A percentile compares a stretch with the other conserved stretches of the same genome.
Conservation (phyloP, 2,113 vertebrate species). For the Ploceus nigricollis region DNA sequence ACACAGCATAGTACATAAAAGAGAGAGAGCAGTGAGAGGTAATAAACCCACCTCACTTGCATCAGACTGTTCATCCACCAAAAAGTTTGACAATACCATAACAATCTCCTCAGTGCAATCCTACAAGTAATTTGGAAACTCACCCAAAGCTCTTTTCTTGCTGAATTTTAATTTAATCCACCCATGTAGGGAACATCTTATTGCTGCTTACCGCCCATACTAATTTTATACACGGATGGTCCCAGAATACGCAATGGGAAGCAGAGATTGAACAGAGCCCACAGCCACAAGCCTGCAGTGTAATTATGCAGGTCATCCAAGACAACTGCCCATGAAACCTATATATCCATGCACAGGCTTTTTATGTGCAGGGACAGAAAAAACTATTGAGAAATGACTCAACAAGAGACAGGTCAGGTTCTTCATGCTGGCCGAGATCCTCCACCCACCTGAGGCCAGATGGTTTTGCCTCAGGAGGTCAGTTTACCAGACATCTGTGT, state of each 20-base stretch:
- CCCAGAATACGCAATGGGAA: not conserved
- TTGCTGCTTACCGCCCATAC: not conserved
- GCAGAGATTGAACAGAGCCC: not conserved
- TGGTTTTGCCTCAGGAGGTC: slow-evolving; percentile 33
- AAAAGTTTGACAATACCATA: not conserved
- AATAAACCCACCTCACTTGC: not conserved
- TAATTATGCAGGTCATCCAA: not conserved
- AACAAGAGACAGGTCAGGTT: not conserved
- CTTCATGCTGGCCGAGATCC: not conserved
- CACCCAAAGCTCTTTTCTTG: slow-evolving; percentile 3
- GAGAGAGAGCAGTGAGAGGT: not conserved
- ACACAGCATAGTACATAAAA: not conserved
- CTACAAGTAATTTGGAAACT: slow-evolving; percentile 11
- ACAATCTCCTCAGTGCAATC: not conserved
- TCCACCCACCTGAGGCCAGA: slow-evolving; percentile 45
- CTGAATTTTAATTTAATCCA: slow-evolving; percentile 39
- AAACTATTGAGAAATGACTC: not conserved
- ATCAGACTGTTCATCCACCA: not conserved
- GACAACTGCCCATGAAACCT: not conserved
- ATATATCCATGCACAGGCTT: not conserved
- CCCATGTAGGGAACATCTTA: slow-evolving; percentile 23
- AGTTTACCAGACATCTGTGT: slow-evolving; percentile 41
- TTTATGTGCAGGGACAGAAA: not conserved
- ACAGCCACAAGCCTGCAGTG: not conserved
- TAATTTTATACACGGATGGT: not conserved